phyloP scores from a whole-genome alignment of 2,113 vertebrate species.

The Seriola rivoliana region DNA sequence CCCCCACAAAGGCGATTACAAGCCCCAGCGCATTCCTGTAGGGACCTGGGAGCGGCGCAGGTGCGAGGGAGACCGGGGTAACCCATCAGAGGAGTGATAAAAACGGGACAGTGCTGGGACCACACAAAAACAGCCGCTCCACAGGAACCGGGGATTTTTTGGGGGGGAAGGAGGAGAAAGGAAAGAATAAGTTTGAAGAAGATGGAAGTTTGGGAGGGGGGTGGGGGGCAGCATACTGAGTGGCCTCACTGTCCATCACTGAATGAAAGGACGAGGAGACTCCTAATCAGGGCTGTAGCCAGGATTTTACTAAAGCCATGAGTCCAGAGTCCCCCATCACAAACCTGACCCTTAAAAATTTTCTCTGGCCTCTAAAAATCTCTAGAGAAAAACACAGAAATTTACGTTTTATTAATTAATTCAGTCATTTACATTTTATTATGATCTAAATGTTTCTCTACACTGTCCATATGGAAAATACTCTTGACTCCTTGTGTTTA shows the following conservation, averaged over 20 bases:
- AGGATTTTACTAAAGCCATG: constrained; percentile 37
- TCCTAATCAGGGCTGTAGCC: constrained; percentile 17
- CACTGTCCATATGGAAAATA: background rate
- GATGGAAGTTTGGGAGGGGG: constrained; percentile 65
- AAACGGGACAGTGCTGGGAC: constrained; percentile 91
- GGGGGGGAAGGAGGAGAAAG: constrained; percentile 83
- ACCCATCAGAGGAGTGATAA: constrained; percentile 91
- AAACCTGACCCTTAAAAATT: background rate
- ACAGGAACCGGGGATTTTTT: constrained; percentile 83
- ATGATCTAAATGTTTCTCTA: background rate
- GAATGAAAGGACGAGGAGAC: constrained; percentile 53
- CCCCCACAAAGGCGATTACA: constrained; percentile 99
- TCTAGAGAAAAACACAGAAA: too few species aligned
- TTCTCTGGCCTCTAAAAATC: background rate
- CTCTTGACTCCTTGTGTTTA: background rate
- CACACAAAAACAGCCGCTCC: constrained; percentile 93
- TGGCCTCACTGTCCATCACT: constrained; percentile 66
- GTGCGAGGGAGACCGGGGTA: constrained; percentile 94
- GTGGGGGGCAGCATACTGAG: constrained; percentile 45
- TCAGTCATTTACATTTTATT: background rate
- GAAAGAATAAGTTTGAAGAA: constrained; percentile 64
- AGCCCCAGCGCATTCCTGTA: constrained; percentile 99
- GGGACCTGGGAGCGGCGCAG: constrained; percentile 96
- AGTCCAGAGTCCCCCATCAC: constrained; percentile 26
- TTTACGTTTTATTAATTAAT: background rate